These are phyloP conservation scores for Pocillopora grandis DNA, from an alignment of 92 coral and sea anemone genomes.

Conservation along the genomic window DNA sequence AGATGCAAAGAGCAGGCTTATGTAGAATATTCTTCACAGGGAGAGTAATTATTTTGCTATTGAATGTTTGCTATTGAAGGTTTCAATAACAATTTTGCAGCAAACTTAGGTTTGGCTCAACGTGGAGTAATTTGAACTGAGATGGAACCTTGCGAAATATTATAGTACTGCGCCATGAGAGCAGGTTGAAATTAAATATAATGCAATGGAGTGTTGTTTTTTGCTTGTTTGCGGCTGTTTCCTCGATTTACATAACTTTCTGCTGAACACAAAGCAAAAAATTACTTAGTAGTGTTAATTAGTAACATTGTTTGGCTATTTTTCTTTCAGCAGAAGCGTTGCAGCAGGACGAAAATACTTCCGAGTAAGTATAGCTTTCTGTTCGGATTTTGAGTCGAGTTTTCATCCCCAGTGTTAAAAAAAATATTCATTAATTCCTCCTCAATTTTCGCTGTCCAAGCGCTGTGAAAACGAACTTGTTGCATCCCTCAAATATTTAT, in stretches of 20 bases:
- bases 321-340: slow-evolving; percentile 10
- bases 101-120: background rate
- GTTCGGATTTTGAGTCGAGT: background rate
- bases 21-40: slow-evolving; percentile 24
- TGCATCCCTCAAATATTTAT: no score
- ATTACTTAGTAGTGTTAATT: slow-evolving; percentile 4
- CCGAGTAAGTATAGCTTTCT: slow-evolving; percentile 19
- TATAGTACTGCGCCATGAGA: background rate
- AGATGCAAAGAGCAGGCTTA: slow-evolving; percentile 11
- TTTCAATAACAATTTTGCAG: background rate
- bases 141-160: background rate
- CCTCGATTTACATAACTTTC: slow-evolving; percentile 34
- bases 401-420: background rate
- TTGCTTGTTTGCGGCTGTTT: slow-evolving; percentile 4
- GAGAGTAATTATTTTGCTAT: background rate
- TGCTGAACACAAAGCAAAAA: slow-evolving; percentile 10
- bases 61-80: slow-evolving; percentile 13
- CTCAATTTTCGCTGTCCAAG: background rate
- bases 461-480: no score
- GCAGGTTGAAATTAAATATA: background rate
- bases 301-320: background rate
- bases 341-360: background rate
- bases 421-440: background rate
- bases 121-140: background rate
- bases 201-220: background rate